Conservation (phyloP, 2,113 vertebrate genomes). For the Romanogobio albipinnatus region DNA sequence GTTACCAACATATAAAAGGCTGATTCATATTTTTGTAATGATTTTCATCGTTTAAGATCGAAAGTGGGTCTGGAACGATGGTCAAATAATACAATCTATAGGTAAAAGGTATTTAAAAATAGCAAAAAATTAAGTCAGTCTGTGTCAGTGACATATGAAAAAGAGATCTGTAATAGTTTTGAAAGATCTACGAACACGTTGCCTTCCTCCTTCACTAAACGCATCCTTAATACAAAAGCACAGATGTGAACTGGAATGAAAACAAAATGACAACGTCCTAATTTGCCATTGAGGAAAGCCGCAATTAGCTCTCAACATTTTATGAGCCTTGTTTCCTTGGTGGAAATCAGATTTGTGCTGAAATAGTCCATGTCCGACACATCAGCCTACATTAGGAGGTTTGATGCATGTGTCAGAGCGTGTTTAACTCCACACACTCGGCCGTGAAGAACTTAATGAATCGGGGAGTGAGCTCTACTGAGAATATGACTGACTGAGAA, state of each 20-base stretch:
- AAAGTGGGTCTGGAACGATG: neutral
- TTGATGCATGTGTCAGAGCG: slow-evolving; percentile 9
- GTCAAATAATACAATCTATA: no score
- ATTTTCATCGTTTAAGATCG: neutral
- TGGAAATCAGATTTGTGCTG: neutral
- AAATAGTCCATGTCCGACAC: slow-evolving; percentile 22
- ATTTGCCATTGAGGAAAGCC: slow-evolving; percentile 34
- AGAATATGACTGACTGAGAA: neutral
- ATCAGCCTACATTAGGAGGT: slow-evolving; percentile 27
- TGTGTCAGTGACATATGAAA: neutral
- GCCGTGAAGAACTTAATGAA: slow-evolving; percentile 16
- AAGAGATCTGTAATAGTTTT: neutral
- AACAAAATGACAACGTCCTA: neutral
- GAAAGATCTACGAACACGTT: neutral
- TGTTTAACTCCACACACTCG: neutral
- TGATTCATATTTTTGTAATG: no score
- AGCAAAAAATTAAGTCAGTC: neutral
- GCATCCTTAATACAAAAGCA: neutral
- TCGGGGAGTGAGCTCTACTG: neutral
- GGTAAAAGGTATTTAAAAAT: no score
- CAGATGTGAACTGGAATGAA: neutral
- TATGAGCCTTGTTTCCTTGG: slow-evolving; percentile 26
- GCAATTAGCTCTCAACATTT: slow-evolving; percentile 9
- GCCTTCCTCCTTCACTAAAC: neutral
- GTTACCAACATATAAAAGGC: no score